Percentiles rank a stretch among this genome's conserved stretches.
Conservation (phyloP, 2,797 vertebrate genomes). For the Protosalanx chinensis region DNA sequence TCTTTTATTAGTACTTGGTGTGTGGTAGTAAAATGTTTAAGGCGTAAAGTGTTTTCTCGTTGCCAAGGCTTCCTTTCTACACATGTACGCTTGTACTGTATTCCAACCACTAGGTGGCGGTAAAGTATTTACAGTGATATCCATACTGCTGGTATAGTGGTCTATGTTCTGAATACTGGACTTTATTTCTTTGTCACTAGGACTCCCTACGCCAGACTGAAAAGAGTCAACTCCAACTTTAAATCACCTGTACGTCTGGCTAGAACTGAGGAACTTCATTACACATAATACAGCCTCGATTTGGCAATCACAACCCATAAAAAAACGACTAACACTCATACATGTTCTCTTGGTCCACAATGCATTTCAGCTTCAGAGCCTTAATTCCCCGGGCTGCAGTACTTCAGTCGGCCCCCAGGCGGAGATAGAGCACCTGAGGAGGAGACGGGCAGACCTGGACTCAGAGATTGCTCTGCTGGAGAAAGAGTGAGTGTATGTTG, state of each 20-base stretch:
- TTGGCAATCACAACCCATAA: not conserved
- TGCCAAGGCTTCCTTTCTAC: not conserved
- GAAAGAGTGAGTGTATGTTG: slow-evolving; percentile 77
- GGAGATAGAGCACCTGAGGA: slow-evolving; percentile 77
- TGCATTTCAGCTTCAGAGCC: slow-evolving; percentile 54
- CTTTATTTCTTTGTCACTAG: slow-evolving; percentile 25
- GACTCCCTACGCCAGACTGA: slow-evolving; percentile 49
- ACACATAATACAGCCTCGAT: not conserved
- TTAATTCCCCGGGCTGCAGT: slow-evolving; percentile 2
- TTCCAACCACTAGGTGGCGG: not conserved
- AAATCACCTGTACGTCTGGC: slow-evolving; percentile 71
- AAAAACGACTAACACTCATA: not conserved
- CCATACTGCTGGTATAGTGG: not conserved
- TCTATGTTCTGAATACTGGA: not conserved
- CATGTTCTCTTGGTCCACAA: not conserved
- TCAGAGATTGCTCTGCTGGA: slow-evolving; percentile 79
- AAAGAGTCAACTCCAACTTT: slow-evolving; percentile 57
- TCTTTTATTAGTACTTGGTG: not conserved
- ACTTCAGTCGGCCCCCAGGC: slow-evolving; percentile 53
- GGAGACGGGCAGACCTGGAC: slow-evolving; percentile 73
- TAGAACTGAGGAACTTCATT: not conserved
- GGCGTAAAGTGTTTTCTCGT: not conserved
- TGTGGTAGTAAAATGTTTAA: not conserved
- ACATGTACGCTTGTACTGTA: not conserved
- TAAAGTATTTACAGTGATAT: not conserved